Evolutionary conservation across 2,797 vertebrate species (phyloP).

Genomic region (Pseudocheirus occidentalis): DNA sequence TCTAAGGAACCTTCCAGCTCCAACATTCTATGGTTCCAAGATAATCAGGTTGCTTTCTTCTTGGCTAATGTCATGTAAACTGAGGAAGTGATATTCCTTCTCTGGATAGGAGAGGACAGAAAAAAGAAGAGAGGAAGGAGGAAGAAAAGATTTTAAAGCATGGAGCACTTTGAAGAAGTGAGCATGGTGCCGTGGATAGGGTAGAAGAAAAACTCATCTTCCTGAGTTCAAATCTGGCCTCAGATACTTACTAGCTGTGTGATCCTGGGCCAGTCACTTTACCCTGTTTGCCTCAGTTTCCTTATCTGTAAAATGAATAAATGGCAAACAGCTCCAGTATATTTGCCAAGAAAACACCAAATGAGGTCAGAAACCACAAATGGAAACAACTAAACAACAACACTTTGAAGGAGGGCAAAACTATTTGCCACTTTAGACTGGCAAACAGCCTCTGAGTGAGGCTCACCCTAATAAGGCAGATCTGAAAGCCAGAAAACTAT

Average conservation of each 20-base stretch:
- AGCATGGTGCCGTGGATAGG: not conserved
- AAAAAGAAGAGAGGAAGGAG: not conserved
- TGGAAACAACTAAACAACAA: not conserved
- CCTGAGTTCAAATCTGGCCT: not conserved
- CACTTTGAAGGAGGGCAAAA: not conserved
- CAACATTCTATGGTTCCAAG: slow-evolving; percentile 4
- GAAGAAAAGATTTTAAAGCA: not conserved
- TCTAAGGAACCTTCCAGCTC: not conserved
- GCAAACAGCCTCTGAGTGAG: not conserved
- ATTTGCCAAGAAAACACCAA: not conserved
- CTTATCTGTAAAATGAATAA: not conserved
- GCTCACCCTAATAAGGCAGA: not conserved
- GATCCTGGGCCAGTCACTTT: not conserved
- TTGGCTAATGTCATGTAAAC: not conserved
- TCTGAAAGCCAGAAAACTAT: not conserved
- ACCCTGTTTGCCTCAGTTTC: not conserved
- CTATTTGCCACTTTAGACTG: not conserved
- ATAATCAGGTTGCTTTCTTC: not conserved
- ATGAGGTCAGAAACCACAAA: not conserved
- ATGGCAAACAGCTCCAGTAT: not conserved
- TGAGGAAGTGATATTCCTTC: not conserved
- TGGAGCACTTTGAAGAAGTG: not conserved
- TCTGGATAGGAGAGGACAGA: not conserved
- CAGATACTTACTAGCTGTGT: not conserved
- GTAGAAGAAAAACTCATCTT: not conserved